Evolutionary conservation across 2,113 vertebrate species (phyloP), one percentile per base, ranked within the genome.

Genomic region (Desmodus rotundus): DNA sequence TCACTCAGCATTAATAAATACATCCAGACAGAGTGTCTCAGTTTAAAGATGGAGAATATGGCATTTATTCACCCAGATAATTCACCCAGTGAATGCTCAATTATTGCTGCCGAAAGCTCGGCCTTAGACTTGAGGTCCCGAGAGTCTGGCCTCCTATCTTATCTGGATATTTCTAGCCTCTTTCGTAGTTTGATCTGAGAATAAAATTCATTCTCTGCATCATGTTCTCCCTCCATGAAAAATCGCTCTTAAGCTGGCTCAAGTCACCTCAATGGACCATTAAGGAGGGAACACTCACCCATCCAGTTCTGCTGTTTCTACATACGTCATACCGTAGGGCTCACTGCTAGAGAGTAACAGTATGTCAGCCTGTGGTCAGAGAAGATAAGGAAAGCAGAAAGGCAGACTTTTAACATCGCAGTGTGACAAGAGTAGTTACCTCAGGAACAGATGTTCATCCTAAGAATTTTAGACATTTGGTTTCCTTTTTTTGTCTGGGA

Each of bases 291-390:
- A 92, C 73, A 98, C 99, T 98, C 36, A 99, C 99, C 99, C 99
- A 0, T 99, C 99, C 91, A 99, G 96, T 73, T 99, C 99, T 20
- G 99, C 99, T 0, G 99, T 99, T 98, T 99, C 99, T 1, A 99
- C 98, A 67, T 99, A 99, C 0, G 99, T 97, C 98, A 99, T 98
- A 77, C 99, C 99, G 61, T 99, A 98, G 0, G 99, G 99, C 96
- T 99, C 99, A 5, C 99, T 99, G 98, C 99, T 99, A 0, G 99
- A 99, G 80, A 99, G 98, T 95, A 99, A 92, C 68, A 99, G 98
- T 3, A 99, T 92, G 94, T 99, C 99, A 0, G 99, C 99, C 99
- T 99, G 93, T 16, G 89, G 45, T 95, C 4, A 68, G 85, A 87
- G 36, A 86, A 95, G 50, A 78, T 80, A 73, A 96, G 82, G 77